phyloP scores from a whole-genome alignment of 2,113 vertebrate genomes.

The Semnornis frantzii region DNA sequence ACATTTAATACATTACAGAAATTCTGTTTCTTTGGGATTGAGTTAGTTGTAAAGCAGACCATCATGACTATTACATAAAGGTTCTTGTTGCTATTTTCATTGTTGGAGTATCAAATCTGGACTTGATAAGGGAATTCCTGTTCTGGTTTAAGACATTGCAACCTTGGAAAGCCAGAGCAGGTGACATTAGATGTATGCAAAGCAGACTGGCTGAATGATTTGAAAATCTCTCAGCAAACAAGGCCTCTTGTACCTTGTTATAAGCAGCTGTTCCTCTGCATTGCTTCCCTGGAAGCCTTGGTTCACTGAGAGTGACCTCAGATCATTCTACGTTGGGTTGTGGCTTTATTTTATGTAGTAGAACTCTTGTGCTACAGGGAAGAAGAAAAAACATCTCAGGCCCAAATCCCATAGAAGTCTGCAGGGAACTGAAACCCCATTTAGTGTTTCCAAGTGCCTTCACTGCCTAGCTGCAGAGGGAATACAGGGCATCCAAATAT shows the following conservation, averaged over 20 bases:
- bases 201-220: neutral
- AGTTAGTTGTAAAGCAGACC: neutral
- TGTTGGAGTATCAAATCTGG: neutral
- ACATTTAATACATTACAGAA: neutral
- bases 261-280: neutral
- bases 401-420: neutral
- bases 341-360: neutral
- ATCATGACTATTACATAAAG: rapidly evolving
- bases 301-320: neutral
- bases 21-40: neutral
- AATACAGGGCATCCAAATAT: neutral
- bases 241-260: neutral
- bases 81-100: neutral
- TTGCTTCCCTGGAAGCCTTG: neutral
- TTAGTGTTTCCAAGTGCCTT: neutral
- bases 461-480: neutral
- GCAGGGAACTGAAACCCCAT: neutral
- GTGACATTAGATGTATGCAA: neutral
- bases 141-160: neutral
- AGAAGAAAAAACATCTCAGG: neutral
- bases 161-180: neutral
- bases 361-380: neutral
- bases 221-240: neutral
- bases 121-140: neutral
- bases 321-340: neutral